Percentiles rank a stretch among this genome's conserved stretches.
Conservation (phyloP, 2,113 vertebrate species). For the Campylorhamphus procurvoides region DNA sequence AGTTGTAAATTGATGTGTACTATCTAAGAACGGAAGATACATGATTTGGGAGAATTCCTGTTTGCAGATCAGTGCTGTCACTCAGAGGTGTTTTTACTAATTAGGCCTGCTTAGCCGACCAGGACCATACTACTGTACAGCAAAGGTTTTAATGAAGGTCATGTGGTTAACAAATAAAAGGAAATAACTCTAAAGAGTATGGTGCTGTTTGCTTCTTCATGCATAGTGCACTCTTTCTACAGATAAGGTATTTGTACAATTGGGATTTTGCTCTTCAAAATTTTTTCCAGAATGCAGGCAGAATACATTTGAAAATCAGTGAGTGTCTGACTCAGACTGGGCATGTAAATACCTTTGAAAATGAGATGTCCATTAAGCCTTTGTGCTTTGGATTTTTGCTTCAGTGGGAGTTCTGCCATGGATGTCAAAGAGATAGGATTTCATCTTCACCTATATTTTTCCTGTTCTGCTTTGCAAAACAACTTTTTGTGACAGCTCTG, state of each 20-base stretch:
- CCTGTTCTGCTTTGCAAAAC: not conserved
- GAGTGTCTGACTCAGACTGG: not conserved
- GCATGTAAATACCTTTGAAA: not conserved
- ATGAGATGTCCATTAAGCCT: not conserved
- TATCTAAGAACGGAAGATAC: not conserved
- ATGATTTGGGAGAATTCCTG: not conserved
- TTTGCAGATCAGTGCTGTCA: not conserved
- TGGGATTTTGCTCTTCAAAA: not conserved
- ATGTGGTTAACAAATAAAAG: not conserved
- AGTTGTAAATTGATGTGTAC: not conserved
- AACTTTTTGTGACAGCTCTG: not conserved
- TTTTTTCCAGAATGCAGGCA: not conserved
- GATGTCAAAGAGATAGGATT: not conserved
- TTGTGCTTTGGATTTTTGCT: not conserved
- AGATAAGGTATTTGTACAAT: not conserved
- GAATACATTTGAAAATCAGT: not conserved
- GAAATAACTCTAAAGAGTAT: not conserved
- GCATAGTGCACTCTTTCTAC: not conserved
- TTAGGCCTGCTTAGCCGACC: constrained; percentile 6
- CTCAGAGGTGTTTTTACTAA: not conserved
- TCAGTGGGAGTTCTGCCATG: not conserved
- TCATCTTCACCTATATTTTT: constrained; percentile 9
- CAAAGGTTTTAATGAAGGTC: not conserved
- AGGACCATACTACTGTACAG: not conserved
- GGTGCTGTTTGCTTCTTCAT: not conserved